These are phyloP conservation scores for Illadopsis cleaveri DNA, from an alignment of 2,113 vertebrate species.

Conservation along the genomic window DNA sequence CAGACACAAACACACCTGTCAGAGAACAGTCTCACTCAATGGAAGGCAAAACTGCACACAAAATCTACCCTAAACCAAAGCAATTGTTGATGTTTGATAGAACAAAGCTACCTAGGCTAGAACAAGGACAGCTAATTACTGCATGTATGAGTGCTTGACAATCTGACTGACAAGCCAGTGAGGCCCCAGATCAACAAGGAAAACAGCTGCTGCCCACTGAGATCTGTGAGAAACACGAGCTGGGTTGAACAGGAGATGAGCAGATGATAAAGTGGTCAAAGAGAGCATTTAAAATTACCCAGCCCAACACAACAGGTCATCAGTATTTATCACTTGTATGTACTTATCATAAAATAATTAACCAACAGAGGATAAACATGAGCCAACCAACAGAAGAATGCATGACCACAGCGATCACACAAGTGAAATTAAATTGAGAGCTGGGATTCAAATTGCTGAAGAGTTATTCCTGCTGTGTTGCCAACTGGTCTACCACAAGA, in stretches of 20 bases:
- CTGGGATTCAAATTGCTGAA: background rate
- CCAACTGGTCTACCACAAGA: background rate
- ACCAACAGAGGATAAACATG: background rate
- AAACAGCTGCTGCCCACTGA: background rate
- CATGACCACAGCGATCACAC: background rate
- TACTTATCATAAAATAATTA: background rate
- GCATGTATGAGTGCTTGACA: background rate
- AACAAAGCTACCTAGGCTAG: background rate
- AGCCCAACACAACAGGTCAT: background rate
- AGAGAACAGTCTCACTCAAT: background rate
- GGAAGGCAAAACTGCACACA: background rate
- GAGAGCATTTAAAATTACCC: background rate
- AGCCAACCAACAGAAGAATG: background rate
- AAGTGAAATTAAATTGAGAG: background rate
- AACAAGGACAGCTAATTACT: background rate
- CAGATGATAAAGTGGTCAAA: background rate
- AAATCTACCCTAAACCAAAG: background rate
- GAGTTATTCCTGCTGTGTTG: background rate
- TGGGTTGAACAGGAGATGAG: background rate
- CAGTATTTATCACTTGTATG: background rate
- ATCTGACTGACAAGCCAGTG: background rate
- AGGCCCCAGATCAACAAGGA: background rate
- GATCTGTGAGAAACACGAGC: background rate
- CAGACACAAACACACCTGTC: accelerated
- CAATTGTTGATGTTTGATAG: background rate